Conservation (phyloP, 2,797 vertebrate species). For the Pterois miles region DNA sequence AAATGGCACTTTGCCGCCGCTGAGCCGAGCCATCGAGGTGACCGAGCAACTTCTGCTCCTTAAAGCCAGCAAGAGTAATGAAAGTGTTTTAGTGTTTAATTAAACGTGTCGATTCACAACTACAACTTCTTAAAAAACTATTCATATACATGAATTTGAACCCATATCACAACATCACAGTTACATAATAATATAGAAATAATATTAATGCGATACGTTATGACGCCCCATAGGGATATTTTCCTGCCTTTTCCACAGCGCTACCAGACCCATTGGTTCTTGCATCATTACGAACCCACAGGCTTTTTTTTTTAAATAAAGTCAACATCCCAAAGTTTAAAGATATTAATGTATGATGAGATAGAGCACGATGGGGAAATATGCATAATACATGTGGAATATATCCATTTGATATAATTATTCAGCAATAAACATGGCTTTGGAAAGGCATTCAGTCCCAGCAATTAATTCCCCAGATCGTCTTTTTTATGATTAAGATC, state of each 20-base stretch:
- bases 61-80: not conserved
- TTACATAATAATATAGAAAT: not conserved
- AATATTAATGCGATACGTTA: not conserved
- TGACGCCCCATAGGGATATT: not conserved
- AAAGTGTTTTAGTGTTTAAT: conserved; percentile 28
- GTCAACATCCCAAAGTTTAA: not conserved
- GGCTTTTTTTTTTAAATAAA: not conserved
- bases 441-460: not conserved
- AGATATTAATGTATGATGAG: not conserved
- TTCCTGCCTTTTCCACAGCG: not conserved
- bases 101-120: not conserved
- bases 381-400: not conserved
- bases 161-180: not conserved
- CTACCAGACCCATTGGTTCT: not conserved
- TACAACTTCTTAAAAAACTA: not conserved
- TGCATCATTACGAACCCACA: not conserved
- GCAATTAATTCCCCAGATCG: not conserved
- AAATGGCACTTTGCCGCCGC: conserved; percentile 35
- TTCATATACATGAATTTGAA: not conserved
- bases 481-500: not conserved
- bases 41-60: conserved; percentile 2
- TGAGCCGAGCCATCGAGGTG: conserved; percentile 51
- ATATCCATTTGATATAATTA: not conserved
- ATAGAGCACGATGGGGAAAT: not conserved
- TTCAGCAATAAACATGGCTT: not conserved